Percentiles rank a stretch among this genome's conserved stretches.
Evolutionary conservation across 2,113 vertebrate species (phyloP).

Genomic region (Apaloderma vittatum): DNA sequence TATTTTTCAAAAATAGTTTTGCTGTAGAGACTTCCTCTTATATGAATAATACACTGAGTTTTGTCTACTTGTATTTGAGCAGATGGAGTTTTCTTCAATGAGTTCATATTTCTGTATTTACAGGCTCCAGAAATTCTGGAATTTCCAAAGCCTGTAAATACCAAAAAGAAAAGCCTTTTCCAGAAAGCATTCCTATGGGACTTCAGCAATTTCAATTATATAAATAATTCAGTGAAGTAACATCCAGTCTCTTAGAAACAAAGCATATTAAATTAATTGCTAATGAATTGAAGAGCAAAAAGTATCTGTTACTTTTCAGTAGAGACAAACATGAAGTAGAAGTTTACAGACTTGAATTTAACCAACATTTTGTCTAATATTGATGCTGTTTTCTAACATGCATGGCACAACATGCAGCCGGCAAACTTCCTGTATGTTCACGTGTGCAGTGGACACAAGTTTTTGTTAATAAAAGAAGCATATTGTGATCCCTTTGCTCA

Average conservation of each 20-base stretch:
- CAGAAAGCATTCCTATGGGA: background rate
- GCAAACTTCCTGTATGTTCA: background rate
- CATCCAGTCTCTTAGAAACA: background rate
- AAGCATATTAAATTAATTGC: background rate
- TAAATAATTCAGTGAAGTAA: background rate
- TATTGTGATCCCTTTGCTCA: background rate
- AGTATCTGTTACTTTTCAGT: background rate
- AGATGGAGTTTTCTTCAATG: background rate
- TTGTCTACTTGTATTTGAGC: background rate
- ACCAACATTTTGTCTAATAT: background rate
- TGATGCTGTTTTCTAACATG: accelerated
- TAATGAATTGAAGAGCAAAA: background rate
- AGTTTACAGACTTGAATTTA: background rate
- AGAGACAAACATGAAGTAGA: background rate
- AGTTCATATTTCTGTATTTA: background rate
- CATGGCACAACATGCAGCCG: background rate
- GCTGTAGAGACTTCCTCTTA: background rate
- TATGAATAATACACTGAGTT: background rate
- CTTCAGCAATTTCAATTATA: background rate
- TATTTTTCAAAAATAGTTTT: background rate
- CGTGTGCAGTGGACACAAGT: background rate
- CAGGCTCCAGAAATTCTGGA: background rate
- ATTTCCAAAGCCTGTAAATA: background rate
- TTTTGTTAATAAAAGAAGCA: background rate
- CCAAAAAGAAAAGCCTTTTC: background rate